A percentile compares a stretch with the other conserved stretches of the same genome.
Evolutionary conservation across 1,140 invertebrate species (phyloP).

Genomic region (Drosophila leontia): DNA sequence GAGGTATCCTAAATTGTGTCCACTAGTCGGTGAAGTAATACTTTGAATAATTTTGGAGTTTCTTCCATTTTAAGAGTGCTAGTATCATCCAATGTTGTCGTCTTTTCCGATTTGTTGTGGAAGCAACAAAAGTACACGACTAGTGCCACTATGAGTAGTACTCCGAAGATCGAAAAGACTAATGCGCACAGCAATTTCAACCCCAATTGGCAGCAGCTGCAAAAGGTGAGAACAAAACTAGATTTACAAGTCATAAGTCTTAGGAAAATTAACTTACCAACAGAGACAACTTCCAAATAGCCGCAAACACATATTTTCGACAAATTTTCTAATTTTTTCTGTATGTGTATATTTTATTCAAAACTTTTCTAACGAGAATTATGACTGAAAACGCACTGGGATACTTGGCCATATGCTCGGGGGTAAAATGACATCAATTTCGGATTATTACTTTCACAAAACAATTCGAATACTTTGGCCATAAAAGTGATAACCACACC

Average conservation of each 20-base stretch:
- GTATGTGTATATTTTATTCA: background rate
- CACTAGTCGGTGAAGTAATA: conserved; percentile 1
- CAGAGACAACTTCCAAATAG: conserved; percentile 11
- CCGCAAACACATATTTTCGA: conserved; percentile 6
- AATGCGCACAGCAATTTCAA: background rate
- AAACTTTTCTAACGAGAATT: conserved; percentile 13
- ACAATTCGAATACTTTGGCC: conserved; percentile 42
- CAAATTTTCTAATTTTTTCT: background rate
- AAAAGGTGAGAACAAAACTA: background rate
- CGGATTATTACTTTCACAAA: conserved; percentile 28
- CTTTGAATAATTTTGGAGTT: background rate
- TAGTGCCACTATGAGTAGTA: conserved; percentile 11
- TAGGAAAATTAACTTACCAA: conserved; percentile 23
- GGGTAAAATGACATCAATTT: conserved; percentile 47
- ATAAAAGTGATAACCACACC: conserved; percentile 53
- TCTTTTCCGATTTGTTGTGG: conserved; percentile 7
- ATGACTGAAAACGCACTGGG: conserved; percentile 26
- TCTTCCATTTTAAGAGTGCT: background rate
- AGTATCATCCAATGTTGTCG: background rate
- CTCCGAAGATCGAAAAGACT: background rate
- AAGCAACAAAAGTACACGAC: conserved; percentile 47
- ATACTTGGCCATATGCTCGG: conserved; percentile 21
- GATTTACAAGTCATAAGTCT: background rate
- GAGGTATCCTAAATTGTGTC: background rate
- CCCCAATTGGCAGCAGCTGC: conserved; percentile 31